Percentiles rank a stretch among this genome's conserved stretches.
These are phyloP conservation scores for Rachycentron canadum DNA, from an alignment of 2,797 vertebrate species.

Conservation along the genomic window DNA sequence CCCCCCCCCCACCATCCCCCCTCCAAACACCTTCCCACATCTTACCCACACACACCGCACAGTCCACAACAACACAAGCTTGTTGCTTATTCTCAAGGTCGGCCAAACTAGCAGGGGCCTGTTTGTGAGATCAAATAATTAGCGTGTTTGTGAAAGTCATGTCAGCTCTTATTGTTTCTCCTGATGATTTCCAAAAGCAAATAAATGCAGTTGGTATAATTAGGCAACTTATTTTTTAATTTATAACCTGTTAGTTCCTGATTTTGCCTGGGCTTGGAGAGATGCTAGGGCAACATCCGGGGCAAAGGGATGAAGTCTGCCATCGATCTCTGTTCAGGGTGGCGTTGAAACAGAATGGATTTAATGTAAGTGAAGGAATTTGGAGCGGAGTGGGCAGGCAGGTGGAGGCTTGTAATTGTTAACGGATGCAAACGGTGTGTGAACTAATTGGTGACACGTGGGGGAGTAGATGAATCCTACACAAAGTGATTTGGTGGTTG, in stretches of 20 bases:
- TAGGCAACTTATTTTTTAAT: slow-evolving; percentile 11
- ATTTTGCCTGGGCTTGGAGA: not conserved
- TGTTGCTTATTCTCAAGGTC: slow-evolving; percentile 73
- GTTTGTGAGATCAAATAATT: slow-evolving; percentile 66
- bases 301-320: slow-evolving; percentile 24
- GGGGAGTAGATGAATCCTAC: not conserved
- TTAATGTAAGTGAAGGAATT: slow-evolving; percentile 21
- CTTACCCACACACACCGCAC: slow-evolving; percentile 11
- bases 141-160: slow-evolving; percentile 59
- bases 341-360: slow-evolving; percentile 33
- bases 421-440: slow-evolving; percentile 14
- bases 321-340: slow-evolving; percentile 38
- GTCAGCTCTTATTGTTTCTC: slow-evolving; percentile 46
- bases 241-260: slow-evolving; percentile 25
- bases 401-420: slow-evolving; percentile 20
- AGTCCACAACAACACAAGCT: slow-evolving; percentile 40
- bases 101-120: slow-evolving; percentile 48
- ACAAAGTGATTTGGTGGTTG: no score
- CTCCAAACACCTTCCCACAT: not conserved
- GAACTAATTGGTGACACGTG: slow-evolving; percentile 8
- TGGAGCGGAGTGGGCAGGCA: slow-evolving; percentile 27
- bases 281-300: slow-evolving; percentile 53
- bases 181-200: slow-evolving; percentile 13
- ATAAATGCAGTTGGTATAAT: slow-evolving; percentile 26
- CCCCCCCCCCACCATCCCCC: not conserved